Evolutionary conservation across 1,140 invertebrate genomes (phyloP), one percentile per base, ranked within the genome.

Genomic region (Portunus trituberculatus): DNA sequence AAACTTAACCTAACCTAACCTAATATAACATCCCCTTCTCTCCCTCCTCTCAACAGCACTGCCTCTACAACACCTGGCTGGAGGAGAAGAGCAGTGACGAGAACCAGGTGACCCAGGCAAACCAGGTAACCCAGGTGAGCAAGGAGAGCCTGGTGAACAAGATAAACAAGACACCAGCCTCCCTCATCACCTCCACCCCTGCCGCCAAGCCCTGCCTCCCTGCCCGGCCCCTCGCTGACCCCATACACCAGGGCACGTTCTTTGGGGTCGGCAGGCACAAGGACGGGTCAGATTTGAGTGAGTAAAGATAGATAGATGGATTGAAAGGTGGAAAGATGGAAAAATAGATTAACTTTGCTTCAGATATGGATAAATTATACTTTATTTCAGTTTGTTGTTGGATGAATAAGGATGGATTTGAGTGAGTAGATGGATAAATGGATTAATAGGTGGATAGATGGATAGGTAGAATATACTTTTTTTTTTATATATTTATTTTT

Each of bases 231-330:
- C 67, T 25, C 20, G 16, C 87, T 89, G 95, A 67, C 88, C 59
- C 32, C 95, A 96, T 91, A 96, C 96, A 25, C 96, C 96, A 87
- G 96, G 93, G 96, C 92, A 96, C 48, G 25, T 96, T 96, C 96
- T 76, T 94, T 96, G 76, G 96, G 96, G 25, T 90, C 95, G 84
- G 97, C 96, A 96, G 95, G 39, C 96, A 97, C 93, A 95, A 94
- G 59, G 96, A 97, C 96, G 96, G 96, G 14, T 96, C 96, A 12
- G 95, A 96, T 83, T 95, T 96, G 87, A 96, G 96, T 96, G 93
- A 89, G 96, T 91, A 8, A 45, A 20, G 10, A 14, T 0, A 32
- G 31, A 45, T 10, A 14, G 39, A 29, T n/a, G 8, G 88, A 32
- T 89, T 0, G 88, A 45, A 10, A n/a, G 88, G 39, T 89, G 39